These are phyloP conservation scores for Lasius fuliginosus DNA, from an alignment of 2,888 invertebrate genomes.

Conservation along the genomic window DNA sequence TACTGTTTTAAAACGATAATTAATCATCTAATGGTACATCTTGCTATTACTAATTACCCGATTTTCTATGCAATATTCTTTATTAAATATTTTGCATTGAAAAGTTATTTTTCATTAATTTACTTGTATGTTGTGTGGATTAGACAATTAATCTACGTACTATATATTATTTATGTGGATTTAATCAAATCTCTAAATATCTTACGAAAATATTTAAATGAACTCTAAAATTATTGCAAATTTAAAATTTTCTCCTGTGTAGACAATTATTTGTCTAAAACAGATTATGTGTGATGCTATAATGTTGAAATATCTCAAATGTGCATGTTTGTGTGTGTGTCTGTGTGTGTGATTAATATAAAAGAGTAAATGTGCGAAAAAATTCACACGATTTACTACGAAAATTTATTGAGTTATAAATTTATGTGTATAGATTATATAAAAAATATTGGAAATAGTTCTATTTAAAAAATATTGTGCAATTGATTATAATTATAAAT, in stretches of 20 bases:
- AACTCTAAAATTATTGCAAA: background rate
- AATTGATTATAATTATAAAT: conserved; percentile 15
- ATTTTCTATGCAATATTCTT: background rate
- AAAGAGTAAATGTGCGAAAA: too few species aligned
- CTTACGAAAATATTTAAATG: background rate
- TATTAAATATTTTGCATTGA: background rate
- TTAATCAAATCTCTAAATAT: background rate
- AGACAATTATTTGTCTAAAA: background rate
- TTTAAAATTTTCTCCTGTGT: background rate
- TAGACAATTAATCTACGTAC: too few species aligned
- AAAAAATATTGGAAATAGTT: conserved; percentile 2
- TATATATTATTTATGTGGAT: background rate
- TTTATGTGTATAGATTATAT: background rate
- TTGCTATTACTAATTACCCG: background rate
- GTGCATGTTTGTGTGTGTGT: too few species aligned
- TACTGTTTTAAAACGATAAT: background rate
- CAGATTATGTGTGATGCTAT: background rate
- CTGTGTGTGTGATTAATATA: background rate
- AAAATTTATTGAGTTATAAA: background rate
- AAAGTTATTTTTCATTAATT: too few species aligned
- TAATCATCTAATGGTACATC: background rate
- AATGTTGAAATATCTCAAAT: background rate
- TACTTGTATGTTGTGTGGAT: too few species aligned
- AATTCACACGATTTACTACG: background rate
- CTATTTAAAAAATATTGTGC: background rate